Evolutionary conservation across 2,113 vertebrate genomes (phyloP), one percentile per base, ranked within the genome.

Genomic region (Montifringilla adamsi): DNA sequence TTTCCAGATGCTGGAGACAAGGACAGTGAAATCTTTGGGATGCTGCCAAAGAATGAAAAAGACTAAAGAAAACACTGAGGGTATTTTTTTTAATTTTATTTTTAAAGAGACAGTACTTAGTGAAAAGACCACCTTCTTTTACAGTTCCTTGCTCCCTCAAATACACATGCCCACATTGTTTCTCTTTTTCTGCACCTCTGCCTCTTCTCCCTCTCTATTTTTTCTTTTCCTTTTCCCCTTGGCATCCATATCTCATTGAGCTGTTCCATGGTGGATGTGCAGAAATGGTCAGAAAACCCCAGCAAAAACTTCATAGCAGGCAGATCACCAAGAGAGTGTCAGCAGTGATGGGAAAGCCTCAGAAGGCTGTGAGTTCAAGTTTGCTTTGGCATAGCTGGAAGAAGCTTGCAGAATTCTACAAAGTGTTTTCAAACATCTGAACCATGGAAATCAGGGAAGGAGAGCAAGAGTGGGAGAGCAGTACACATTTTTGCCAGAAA

Each of bases 1-100:
- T 97, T 99, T 99, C 99, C 99, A 99, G 99, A 99, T 99, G 99
- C 98, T 98, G 94, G 97, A 98, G 97, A 97, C 97, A 97, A 97
- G 97, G 98, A 98, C 97, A 98, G 98, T 98, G 98, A 98, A 98
- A 98, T 98, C 97, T 97, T 95, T 98, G 98, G 98, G 97, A 94
- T 64, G 39, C 79, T 67, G 97, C 97, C 98, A 98, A 97, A 96
- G 95, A 96, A 98, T 96, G 97, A 97, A 97, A 97, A 98, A 98
- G 97, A 97, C 97, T 98, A 98, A 96, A 92, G 97, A 98, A 98
- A 98, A 98, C 97, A 98, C 60, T 77, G 79, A 93, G 89, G 55
- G 21, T 85, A 94, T 89, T 95, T 95, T 93, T 94, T 95, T 91
- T 28, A 7, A 59, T 92, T 94, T 85, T 89, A 66, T 96, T 92